Evolutionary conservation across 2,888 invertebrate genomes (phyloP).

Genomic region (Drosophila putrida): DNA sequence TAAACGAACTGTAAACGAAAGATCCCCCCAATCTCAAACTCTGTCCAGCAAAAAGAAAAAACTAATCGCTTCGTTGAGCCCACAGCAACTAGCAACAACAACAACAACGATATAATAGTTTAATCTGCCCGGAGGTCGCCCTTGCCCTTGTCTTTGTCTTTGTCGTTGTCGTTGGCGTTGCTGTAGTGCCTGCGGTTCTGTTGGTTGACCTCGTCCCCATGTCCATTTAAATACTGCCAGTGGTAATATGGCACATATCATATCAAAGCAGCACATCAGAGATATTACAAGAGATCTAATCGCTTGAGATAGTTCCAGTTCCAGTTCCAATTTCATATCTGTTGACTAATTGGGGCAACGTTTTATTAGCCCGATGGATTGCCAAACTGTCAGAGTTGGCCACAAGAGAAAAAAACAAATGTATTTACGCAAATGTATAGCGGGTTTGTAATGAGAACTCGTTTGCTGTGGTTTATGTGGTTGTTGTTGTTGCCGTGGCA

Average conservation of each 20-base stretch:
- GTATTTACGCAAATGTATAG: slow-evolving; percentile 58
- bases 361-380: slow-evolving; percentile 26
- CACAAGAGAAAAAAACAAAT: slow-evolving; percentile 12
- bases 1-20: slow-evolving; percentile 34
- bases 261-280: not conserved
- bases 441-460: slow-evolving; percentile 56
- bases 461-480: slow-evolving; percentile 44
- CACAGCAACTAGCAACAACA: not conserved
- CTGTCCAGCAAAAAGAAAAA: not conserved
- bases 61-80: slow-evolving; percentile 14
- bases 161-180: too few relatives aligned
- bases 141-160: slow-evolving; percentile 70
- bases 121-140: slow-evolving; percentile 47
- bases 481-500: slow-evolving; percentile 5
- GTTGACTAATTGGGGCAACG: slow-evolving; percentile 58
- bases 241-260: slow-evolving; percentile 5
- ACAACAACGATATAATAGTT: not conserved
- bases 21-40: slow-evolving; percentile 8
- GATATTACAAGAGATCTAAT: not conserved
- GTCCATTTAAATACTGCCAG: slow-evolving; percentile 29
- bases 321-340: slow-evolving; percentile 36
- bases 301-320: slow-evolving; percentile 30
- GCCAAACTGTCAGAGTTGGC: slow-evolving; percentile 26
- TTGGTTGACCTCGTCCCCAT: slow-evolving; percentile 23
- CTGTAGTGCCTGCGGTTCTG: slow-evolving; percentile 33